phyloP scores from a whole-genome alignment of 2,113 vertebrate species.

The Campylorhamphus procurvoides region DNA sequence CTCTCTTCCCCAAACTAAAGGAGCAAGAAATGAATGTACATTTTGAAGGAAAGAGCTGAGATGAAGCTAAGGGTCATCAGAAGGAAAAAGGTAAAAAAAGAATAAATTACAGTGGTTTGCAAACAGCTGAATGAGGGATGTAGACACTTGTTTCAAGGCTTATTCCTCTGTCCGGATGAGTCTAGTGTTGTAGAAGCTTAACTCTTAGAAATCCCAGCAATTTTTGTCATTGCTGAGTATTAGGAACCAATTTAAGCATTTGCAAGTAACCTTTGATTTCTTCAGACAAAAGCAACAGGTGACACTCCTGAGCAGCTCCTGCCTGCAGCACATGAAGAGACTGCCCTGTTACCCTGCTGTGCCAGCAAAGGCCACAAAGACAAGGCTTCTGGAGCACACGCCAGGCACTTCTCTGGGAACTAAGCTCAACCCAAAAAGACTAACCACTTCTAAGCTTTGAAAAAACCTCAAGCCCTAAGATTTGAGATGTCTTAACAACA shows the following conservation, averaged over 20 bases:
- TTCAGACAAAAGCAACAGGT: background rate
- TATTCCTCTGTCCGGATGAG: background rate
- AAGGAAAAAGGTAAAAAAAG: background rate
- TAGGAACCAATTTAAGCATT: background rate
- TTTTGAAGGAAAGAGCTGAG: background rate
- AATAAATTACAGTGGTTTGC: background rate
- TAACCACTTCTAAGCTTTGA: background rate
- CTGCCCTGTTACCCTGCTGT: background rate
- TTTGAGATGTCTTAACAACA: background rate
- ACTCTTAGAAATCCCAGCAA: background rate
- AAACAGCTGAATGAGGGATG: background rate
- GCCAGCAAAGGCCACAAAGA: background rate
- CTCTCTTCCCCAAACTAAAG: background rate
- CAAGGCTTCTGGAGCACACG: accelerated
- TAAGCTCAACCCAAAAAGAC: background rate
- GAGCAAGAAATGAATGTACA: background rate
- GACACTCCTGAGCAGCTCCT: background rate
- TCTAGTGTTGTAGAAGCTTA: background rate
- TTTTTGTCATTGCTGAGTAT: background rate
- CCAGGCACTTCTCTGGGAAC: background rate
- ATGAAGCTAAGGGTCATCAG: background rate
- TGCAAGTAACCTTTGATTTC: background rate
- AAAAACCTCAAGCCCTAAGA: background rate
- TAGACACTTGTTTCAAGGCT: background rate
- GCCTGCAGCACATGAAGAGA: background rate